Conservation (phyloP, 2,888 invertebrate genomes). For the Acrocyrtus sp. region DNA sequence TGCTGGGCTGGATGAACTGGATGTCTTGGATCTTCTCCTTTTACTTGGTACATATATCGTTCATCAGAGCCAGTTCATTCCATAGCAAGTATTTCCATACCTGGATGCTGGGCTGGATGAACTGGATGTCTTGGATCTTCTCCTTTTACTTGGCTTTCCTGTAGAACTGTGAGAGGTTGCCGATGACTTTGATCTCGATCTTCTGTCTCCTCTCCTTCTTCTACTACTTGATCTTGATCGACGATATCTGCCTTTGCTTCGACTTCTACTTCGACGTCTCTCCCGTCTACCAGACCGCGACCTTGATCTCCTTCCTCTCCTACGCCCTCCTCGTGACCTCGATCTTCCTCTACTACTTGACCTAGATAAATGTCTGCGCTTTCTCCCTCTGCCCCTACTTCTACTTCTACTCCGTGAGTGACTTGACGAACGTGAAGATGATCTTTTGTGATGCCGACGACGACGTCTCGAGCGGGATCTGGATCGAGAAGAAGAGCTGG, state of each 20-base stretch:
- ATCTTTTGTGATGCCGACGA: background rate
- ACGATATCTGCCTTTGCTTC: conserved; percentile 6
- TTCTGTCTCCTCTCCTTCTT: background rate
- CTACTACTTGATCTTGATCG: conserved; percentile 11
- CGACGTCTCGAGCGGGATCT: conserved; percentile 29
- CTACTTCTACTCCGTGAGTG: conserved; percentile 25
- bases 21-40: background rate
- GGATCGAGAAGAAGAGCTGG: conserved; percentile 11
- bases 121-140: background rate
- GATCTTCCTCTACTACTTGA: conserved; percentile 65
- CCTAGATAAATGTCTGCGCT: conserved; percentile 55
- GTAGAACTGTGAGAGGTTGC: background rate
- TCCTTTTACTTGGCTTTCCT: background rate
- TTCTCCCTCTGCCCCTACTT: conserved; percentile 5
- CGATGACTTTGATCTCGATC: conserved; percentile 3
- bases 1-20: background rate
- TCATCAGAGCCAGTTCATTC: too few species aligned
- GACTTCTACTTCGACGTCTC: conserved; percentile 32
- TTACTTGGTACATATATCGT: too few species aligned
- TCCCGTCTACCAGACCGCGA: background rate
- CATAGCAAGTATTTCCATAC: background rate
- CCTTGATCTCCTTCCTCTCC: conserved; percentile 63
- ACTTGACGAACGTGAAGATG: conserved; percentile 21
- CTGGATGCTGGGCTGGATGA: conserved; percentile 1
- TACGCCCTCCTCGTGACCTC: conserved; percentile 63